Base-by-base conservation (phyloP, 1,140 invertebrate species). In the Tachypleus tridentatus region DNA sequence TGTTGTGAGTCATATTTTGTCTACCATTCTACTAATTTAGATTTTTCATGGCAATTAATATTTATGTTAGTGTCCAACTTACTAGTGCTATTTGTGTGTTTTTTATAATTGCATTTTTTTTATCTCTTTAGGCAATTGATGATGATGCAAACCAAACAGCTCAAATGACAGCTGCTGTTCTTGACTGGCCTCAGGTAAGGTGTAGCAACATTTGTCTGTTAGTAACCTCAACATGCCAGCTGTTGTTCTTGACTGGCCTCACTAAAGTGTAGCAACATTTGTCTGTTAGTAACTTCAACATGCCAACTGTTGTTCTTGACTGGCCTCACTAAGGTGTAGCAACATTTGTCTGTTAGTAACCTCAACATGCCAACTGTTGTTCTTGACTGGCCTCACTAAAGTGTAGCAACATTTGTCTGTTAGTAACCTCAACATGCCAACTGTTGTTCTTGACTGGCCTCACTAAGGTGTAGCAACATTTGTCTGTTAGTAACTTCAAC, bases 71-170 rank as follows among this genome's bases (percentile, higher is more conserved):
- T 29, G 29, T 29, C 29, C 29, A 29, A 29, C 29, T 29, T 29
- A 29, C 29, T 29, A 2, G 29, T 29, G 29, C 2, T 29, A 29
- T 29, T 29, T 29, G 29, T 29, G 29, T 29, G 29, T 29, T 29
- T 29, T 29, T 29, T 29, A 0, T 29, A 29, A 29, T 29, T 29
- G 29, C 29, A 59, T 62, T 52, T 52, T 70, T 29, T 29, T 29
- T 29, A 29, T 29, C 29, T 29, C 80, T 81, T 63, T 71, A 90
- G 84, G 97, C 97, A 9, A 99, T 99, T 76, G 97, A 99, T 82
- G 97, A 98, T 80, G 97, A 99, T 77, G 86, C 86, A 58, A 98
- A 98, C 80, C 95, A 98, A 80, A 98, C 96, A 49, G 97, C 93
- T 59, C 96, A 98, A 82, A 98, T 99, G 93, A 92, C 90, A 10